These are phyloP conservation scores for Diphyllodes magnificus DNA, from an alignment of 2,113 vertebrate genomes.

Conservation along the genomic window DNA sequence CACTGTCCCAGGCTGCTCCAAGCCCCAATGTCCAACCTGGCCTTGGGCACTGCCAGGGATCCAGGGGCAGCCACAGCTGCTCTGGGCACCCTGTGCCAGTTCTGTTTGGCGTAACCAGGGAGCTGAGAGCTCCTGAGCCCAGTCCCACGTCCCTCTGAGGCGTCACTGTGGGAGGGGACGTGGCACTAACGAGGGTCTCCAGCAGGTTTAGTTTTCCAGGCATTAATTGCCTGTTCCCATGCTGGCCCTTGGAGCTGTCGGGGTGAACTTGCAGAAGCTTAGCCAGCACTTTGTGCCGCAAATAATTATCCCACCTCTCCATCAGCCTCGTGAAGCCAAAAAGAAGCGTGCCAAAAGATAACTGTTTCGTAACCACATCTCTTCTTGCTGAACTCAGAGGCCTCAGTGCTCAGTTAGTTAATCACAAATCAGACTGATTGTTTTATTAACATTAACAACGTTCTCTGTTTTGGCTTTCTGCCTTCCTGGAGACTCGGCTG, in stretches of 20 bases:
- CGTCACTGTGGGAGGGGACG: accelerated
- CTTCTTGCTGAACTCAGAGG: not conserved
- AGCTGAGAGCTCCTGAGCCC: not conserved
- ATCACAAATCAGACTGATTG: not conserved
- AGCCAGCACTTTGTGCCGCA: not conserved
- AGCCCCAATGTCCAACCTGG: not conserved
- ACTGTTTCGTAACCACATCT: not conserved
- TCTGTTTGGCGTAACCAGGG: not conserved
- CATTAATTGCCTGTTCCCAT: not conserved
- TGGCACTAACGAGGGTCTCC: not conserved
- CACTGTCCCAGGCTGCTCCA: not conserved
- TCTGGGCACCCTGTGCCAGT: not conserved
- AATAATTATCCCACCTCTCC: not conserved
- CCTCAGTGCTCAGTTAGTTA: not conserved
- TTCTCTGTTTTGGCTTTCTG: not conserved
- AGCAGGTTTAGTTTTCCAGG: not conserved
- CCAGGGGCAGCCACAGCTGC: not conserved
- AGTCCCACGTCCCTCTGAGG: not conserved
- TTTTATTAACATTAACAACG: not conserved
- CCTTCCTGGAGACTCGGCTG: not conserved
- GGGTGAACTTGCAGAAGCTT: not conserved
- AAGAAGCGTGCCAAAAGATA: not conserved
- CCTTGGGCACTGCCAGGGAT: not conserved
- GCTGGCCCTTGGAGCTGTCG: not conserved
- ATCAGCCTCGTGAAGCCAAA: not conserved